A percentile compares a stretch with the other conserved stretches of the same genome.
Conservation (phyloP, 2,113 vertebrate species). For the Thamnaconus septentrionalis region DNA sequence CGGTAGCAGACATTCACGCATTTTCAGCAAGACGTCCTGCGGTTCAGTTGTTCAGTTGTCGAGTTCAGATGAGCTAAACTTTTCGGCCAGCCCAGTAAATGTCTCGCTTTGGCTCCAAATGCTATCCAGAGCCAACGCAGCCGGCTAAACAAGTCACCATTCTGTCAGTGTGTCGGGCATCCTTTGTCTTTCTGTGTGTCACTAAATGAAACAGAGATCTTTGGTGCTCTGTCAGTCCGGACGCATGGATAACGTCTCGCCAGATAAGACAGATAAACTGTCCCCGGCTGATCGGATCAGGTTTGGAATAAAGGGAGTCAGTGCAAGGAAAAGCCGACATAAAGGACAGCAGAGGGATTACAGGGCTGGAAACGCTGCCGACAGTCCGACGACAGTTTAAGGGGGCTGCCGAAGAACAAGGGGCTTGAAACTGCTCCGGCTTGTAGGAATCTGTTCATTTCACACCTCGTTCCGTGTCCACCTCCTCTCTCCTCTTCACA, state of each 20-base stretch:
- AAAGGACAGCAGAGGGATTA: conserved; percentile 13
- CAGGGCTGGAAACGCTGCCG: conserved; percentile 13
- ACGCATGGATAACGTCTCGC: conserved; percentile 40
- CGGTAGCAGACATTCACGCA: no score
- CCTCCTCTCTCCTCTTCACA: background rate
- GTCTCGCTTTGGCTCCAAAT: no score
- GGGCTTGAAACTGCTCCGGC: conserved; percentile 29
- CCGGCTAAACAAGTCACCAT: no score
- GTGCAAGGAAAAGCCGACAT: conserved; percentile 25
- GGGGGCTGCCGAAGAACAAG: conserved; percentile 33
- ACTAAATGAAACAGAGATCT: conserved; percentile 27
- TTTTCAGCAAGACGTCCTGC: no score
- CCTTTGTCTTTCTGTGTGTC: no score
- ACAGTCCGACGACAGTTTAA: conserved; percentile 22
- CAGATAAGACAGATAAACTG: conserved; percentile 44
- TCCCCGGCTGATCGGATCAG: conserved; percentile 32
- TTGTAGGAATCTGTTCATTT: conserved; percentile 55
- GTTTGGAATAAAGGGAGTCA: conserved; percentile 27
- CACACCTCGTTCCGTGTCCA: conserved; percentile 51
- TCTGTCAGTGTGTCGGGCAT: no score
- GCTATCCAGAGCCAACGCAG: no score
- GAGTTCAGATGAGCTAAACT: no score
- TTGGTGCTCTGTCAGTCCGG: conserved; percentile 21
- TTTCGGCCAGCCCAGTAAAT: no score
- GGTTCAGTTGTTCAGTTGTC: no score